Evolutionary conservation across 2,888 invertebrate species (phyloP), one percentile per base, ranked within the genome.

Genomic region (Cryptocephalus moraei): DNA sequence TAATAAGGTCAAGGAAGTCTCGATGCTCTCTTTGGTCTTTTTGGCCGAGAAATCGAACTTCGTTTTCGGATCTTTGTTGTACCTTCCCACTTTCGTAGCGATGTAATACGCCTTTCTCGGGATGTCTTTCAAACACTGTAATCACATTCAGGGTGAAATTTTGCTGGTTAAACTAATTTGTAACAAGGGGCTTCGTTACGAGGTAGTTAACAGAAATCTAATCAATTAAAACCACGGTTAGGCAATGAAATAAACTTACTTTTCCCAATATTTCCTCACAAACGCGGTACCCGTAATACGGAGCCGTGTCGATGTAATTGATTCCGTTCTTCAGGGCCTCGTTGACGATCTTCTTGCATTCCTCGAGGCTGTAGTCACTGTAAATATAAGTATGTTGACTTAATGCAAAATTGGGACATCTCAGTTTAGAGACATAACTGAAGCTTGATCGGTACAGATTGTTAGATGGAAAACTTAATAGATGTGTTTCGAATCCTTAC

Each of bases 301-400:
- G 92, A 0, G 86, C 88, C 0, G 92, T 93, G 65, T 96, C 95
- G 48, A 96, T 80, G 61, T 89, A 91, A 72, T 96, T 96, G 12
- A 96, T 77, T 8, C 94, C 95, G 36, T 73, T 74, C 62, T 79
- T 82, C 2, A 95, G 65, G 0, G 86, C 84, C 56, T 80, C 74
- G 44, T 76, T 76, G 34, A 95, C 75, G 1, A 90, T 79, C 46
- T 76, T 70, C 44, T 85, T 76, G 36, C 82, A 82, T 55, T 83
- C 82, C 31, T 77, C 72, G 56, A 87, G 79, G 41, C 84, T 75
- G 52, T 74, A 78, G 0, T 73, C 64, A 44, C 87, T 88, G 64
- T n/a, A 22, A 22, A 22, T 22, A 22, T 6, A 22, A 22, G 22
- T 22, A 22, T 6, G 6, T 22, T n/a, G n/a, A n/a, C n/a, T n/a